These are phyloP conservation scores for Microtus richardsoni DNA, from an alignment of 2,113 vertebrate genomes.

Conservation along the genomic window DNA sequence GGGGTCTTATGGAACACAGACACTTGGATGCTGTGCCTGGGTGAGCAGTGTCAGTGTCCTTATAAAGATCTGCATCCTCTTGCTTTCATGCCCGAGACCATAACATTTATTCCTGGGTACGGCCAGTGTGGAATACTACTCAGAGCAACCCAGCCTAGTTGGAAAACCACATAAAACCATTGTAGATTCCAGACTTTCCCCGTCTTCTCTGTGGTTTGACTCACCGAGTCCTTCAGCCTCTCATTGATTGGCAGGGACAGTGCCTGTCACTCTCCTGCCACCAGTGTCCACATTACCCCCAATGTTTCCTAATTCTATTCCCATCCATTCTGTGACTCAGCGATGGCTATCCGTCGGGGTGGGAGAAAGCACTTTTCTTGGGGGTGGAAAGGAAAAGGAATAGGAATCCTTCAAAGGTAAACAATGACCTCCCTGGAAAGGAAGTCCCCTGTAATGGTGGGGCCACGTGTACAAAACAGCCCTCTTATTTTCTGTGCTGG, in stretches of 20 bases:
- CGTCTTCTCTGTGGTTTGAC: not conserved
- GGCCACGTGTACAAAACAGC: not conserved
- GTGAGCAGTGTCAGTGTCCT: not conserved
- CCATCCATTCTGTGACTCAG: not conserved
- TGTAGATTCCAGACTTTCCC: not conserved
- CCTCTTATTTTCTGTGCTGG: not conserved
- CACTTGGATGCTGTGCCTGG: not conserved
- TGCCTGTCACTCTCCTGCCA: not conserved
- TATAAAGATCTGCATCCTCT: not conserved
- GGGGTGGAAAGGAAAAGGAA: constrained; percentile 33
- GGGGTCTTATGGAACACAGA: not conserved
- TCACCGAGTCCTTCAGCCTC: not conserved
- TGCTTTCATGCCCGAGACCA: not conserved
- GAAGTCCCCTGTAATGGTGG: not conserved
- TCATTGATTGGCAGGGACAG: not conserved
- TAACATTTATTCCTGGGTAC: not conserved
- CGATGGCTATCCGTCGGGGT: not conserved
- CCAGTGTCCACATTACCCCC: not conserved
- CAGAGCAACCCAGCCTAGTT: not conserved
- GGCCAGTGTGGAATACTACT: not conserved
- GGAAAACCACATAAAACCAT: not conserved
- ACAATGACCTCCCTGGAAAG: not conserved
- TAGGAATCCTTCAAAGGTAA: not conserved
- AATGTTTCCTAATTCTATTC: constrained; percentile 39
- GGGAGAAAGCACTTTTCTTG: not conserved